Evolutionary conservation across 2,888 invertebrate genomes (phyloP), one percentile per base, ranked within the genome.

Genomic region (Herminia tarsipennalis): DNA sequence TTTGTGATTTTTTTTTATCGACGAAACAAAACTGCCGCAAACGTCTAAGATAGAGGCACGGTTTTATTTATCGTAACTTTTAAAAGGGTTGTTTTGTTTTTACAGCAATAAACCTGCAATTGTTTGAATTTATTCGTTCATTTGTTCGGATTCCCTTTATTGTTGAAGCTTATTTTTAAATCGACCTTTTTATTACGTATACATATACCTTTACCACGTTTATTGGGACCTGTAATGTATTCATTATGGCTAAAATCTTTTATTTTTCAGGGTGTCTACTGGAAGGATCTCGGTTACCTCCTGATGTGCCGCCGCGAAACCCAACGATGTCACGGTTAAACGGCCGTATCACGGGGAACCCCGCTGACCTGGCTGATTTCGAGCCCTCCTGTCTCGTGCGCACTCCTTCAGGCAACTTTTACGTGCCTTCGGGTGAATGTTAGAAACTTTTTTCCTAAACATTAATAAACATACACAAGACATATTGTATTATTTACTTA

Each of bases 361-460:
- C 95, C 69, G 94, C 94, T 70, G 94, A 94, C 83, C 92, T 94
- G 66, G 93, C 91, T 68, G 97, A 97, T 88, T 96, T 97, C 87
- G 97, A 97, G 88, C 96, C 97, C 70, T 96, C 97, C 81, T 97
- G 97, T 86, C 94, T 97, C 78, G 97, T 97, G 76, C 94, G 97
- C 86, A 97, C 97, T 64, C 96, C 97, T 68, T 97, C 97, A 69
- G 97, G 97, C 84, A 97, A 97, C 92, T 96, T 97, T 84, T 97
- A 97, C 93, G 97, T 97, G 94, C 97, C 97, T 86, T 95, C 96
- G 93, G 95, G 95, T 92, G 69, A 71, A 71, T 67, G 78, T 74
- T 66, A 64, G 72, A 68, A 59, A 56, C 59, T 56, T 69, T 73
- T 59, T 43, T 50, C 14, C 10, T 21, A 10, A 2, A 30, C 10